Evolutionary conservation across 1,140 invertebrate genomes (phyloP), one percentile per base, ranked within the genome.

Genomic region (Drosophila pseudoobscura): DNA sequence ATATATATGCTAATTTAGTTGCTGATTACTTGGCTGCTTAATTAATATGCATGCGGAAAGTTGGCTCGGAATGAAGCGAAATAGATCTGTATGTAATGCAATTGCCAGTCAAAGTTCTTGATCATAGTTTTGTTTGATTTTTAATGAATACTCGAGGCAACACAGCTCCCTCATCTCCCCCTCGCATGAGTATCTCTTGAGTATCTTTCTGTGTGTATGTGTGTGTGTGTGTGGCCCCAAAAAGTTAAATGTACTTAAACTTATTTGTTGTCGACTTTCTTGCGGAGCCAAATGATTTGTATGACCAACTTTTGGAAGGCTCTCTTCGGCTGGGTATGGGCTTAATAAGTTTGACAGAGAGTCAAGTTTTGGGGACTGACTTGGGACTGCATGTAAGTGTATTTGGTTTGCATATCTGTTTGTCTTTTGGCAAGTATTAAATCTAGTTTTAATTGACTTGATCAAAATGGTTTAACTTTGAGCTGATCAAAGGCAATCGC

Each of bases 221-320:
- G 24, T 4, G 9, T 35, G 9, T 35, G 8, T 35, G 31, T 39
- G 11, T 39, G 11, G 35, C 39, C 53, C 45, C 73, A 69, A 76
- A 76, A 78, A 77, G 75, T 78, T 77, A 77, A 77, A 71, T 72
- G 75, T 72, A 77, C 75, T 78, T 77, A 78, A 77, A 77, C 75
- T 78, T 78, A 77, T 78, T 77, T 77, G 75, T 78, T 77, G 66
- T 78, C 66, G 66, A 78, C 66, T 72, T 77, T 59, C 60, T 50
- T 57, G 41, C 62, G 20, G 59, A 50, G 20, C 31, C 75, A 77
- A 78, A 78, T 77, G 75, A 77, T 77, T 77, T 77, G 75, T 77
- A 78, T 78, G 75, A 71, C 75, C 66, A 77, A 77, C 75, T 77
- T 77, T 71, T 72, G 9, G 68, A 47, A 75, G 65, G 75, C 51